Conservation (phyloP, 2,113 vertebrate species). For the Osmerus mordax region DNA sequence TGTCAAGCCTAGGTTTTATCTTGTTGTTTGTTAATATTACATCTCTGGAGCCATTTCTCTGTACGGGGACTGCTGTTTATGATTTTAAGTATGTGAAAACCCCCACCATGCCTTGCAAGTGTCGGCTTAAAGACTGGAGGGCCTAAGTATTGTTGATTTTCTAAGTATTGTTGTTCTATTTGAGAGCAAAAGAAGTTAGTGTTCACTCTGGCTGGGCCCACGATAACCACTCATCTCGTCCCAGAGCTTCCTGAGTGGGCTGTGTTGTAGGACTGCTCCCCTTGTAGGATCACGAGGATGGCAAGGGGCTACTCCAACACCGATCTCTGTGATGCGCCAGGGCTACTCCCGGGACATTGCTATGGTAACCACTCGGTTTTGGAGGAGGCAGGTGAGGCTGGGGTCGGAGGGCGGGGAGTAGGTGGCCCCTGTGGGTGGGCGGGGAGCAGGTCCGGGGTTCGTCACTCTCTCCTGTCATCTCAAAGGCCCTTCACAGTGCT, state of each 20-base stretch:
- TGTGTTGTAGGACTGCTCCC: background rate
- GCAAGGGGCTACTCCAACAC: conserved; percentile 19
- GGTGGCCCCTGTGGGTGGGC: conserved; percentile 55
- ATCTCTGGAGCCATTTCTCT: background rate
- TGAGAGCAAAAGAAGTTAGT: background rate
- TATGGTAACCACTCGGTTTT: conserved; percentile 21
- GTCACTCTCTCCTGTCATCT: conserved; percentile 50
- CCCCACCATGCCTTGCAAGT: background rate
- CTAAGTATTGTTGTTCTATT: background rate
- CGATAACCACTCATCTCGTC: conserved; percentile 1
- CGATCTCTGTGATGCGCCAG: conserved; percentile 23
- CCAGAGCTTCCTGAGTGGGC: conserved; percentile 3
- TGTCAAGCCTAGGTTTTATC: no score
- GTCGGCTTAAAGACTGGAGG: background rate
- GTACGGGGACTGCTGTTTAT: background rate
- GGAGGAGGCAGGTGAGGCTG: conserved; percentile 25
- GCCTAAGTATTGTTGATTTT: background rate
- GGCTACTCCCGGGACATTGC: conserved; percentile 24
- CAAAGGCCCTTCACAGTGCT: conserved; percentile 48
- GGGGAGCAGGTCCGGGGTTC: conserved; percentile 54
- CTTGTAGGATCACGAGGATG: conserved; percentile 11
- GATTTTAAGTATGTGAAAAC: background rate
- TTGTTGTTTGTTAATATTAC: no score
- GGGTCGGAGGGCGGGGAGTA: conserved; percentile 35
- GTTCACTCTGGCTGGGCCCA: background rate